These are phyloP conservation scores for Phainopepla nitens DNA, from an alignment of 2,113 vertebrate species.

Conservation along the genomic window DNA sequence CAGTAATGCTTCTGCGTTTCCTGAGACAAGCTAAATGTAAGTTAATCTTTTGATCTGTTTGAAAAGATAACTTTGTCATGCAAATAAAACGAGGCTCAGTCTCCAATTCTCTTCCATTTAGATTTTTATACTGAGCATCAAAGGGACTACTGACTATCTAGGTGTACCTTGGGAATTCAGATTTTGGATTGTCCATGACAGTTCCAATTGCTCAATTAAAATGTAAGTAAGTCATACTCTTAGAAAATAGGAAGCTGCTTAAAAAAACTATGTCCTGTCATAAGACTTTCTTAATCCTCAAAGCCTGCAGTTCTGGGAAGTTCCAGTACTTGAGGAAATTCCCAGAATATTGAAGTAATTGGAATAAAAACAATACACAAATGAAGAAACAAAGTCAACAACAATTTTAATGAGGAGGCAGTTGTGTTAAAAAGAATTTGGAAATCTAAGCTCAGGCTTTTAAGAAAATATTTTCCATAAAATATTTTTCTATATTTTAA, in stretches of 20 bases:
- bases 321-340: not conserved
- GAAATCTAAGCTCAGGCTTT: not conserved
- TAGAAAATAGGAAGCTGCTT: not conserved
- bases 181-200: not conserved
- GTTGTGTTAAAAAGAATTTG: not conserved
- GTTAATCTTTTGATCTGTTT: not conserved
- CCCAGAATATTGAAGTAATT: not conserved
- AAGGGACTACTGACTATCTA: not conserved
- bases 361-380: not conserved
- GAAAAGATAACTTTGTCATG: not conserved
- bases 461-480: not conserved
- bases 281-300: not conserved
- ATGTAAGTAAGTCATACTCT: not conserved
- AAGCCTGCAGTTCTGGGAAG: not conserved
- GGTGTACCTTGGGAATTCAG: not conserved
- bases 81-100: not conserved
- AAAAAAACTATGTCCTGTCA: not conserved
- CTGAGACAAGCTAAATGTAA: not conserved
- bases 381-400: not conserved
- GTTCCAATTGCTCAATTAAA: not conserved
- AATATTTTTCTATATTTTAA: not conserved
- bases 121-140: not conserved
- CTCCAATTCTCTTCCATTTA: not conserved
- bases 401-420: not conserved
- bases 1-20: not conserved